Evolutionary conservation across 2,113 vertebrate genomes (phyloP).

Genomic region (Aviceda subcristata): DNA sequence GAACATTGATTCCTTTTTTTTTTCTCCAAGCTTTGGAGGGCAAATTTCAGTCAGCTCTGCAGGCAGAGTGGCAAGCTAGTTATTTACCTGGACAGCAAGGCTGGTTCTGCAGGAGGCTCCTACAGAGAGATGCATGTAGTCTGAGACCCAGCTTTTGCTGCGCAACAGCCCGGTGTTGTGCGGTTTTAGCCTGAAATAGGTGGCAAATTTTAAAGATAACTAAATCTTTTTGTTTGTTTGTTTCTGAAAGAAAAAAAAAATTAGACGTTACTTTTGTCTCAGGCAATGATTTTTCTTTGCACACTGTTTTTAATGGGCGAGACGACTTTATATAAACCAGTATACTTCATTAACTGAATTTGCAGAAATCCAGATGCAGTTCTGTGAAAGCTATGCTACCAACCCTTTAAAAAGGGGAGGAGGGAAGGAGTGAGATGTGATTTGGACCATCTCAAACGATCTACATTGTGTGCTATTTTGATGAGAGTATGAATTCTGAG

Average conservation of each 20-base stretch:
- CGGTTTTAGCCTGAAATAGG: not conserved
- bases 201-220: not conserved
- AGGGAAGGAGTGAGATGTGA: not conserved
- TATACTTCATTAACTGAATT: not conserved
- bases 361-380: not conserved
- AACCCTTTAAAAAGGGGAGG: not conserved
- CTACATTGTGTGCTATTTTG: not conserved
- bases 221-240: fast-evolving
- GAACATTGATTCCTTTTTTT: fast-evolving
- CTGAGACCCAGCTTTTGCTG: not conserved
- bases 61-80: not conserved
- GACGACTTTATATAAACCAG: not conserved
- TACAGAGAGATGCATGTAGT: not conserved
- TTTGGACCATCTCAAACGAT: not conserved
- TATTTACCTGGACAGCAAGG: not conserved
- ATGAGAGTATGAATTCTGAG: not conserved
- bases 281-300: not conserved
- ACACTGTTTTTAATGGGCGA: not conserved
- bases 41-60: not conserved
- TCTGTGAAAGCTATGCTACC: not conserved
- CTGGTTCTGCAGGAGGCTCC: not conserved
- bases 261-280: not conserved
- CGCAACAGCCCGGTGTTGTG: not conserved
- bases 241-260: not conserved
- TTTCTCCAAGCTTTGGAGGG: not conserved